Evolutionary conservation across 2,888 invertebrate genomes (phyloP), one percentile per base, ranked within the genome.

Genomic region (Yponomeuta plumbellus): DNA sequence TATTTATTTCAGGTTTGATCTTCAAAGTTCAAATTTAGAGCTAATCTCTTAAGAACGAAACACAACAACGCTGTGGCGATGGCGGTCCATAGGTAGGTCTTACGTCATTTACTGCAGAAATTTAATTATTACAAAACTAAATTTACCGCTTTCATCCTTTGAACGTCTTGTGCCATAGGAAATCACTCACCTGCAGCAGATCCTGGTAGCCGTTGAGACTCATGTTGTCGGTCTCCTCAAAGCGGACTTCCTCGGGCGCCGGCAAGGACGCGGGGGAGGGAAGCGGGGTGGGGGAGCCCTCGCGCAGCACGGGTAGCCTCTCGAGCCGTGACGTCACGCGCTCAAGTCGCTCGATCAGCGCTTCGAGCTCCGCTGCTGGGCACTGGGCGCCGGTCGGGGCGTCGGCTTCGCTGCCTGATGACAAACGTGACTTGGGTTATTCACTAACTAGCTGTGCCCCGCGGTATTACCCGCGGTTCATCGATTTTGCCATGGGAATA

Each of bases 141-240:
- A n/a, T n/a, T n/a, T n/a, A n/a, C n/a, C n/a, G n/a, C n/a, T n/a
- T n/a, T n/a, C n/a, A n/a, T n/a, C n/a, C n/a, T n/a, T n/a, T 34
- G 34, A 34, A 52, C 1, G 17, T 17, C 44, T 17, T 52, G 44
- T 3, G 13, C 44, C 44, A 4, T 17, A 17, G 44, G 5, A 52
- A 52, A 52, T 1, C 17, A 52, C 44, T 70, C 67, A 91, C 92
- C 85, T 88, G 90, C 70, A 96, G 81, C 71, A 97, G 92, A 80
- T 96, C 95, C 77, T 94, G 93, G 81, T 94, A 97, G 21, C 95
- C 96, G 76, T 93, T 92, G 72, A 96, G 93, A 79, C 96, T 96
- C 97, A 97, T 97, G 73, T 77, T 88, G 80, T 78, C 81, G 34
- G 79, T 74, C 40, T 74, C 71, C 39, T 77, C 74, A 26, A 77